Percentiles rank a stretch among this genome's conserved stretches.
Evolutionary conservation across 1,140 invertebrate species (phyloP).

Genomic region (Chelonus insularis): DNA sequence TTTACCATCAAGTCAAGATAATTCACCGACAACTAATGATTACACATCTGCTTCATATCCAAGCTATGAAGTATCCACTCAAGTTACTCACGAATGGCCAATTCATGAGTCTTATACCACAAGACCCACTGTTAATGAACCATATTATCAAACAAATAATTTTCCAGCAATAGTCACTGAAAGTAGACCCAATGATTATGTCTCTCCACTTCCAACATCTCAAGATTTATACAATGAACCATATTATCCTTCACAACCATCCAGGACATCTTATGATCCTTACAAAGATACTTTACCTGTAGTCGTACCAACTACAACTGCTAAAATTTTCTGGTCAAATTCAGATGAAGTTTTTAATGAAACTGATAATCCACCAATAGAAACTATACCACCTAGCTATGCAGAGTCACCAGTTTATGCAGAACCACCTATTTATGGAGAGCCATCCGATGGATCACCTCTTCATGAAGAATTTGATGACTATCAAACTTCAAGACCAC

Average conservation of each 20-base stretch:
- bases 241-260: slow-evolving; percentile 16
- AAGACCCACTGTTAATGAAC: neutral
- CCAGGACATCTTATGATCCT: slow-evolving; percentile 15
- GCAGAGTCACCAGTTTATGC: too few relatives aligned
- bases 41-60: slow-evolving; percentile 24
- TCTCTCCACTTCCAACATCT: neutral
- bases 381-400: neutral
- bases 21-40: slow-evolving; percentile 16
- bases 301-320: neutral
- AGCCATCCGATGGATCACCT: slow-evolving; percentile 18
- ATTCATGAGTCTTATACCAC: neutral
- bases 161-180: slow-evolving; percentile 12
- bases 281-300: neutral
- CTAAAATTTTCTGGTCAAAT: slow-evolving; percentile 13
- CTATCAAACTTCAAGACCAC: slow-evolving; percentile 25
- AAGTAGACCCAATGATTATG: neutral
- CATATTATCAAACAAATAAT: slow-evolving; percentile 10
- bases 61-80: slow-evolving; percentile 9
- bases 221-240: slow-evolving; percentile 14
- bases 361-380: slow-evolving; percentile 14
- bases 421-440: too few relatives aligned
- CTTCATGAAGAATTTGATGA: slow-evolving; percentile 13
- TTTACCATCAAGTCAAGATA: neutral
- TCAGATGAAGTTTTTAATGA: slow-evolving; percentile 13
- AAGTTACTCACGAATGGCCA: neutral